Conservation (phyloP, 2,797 vertebrate genomes). For the Oreonectes daqikongensis region DNA sequence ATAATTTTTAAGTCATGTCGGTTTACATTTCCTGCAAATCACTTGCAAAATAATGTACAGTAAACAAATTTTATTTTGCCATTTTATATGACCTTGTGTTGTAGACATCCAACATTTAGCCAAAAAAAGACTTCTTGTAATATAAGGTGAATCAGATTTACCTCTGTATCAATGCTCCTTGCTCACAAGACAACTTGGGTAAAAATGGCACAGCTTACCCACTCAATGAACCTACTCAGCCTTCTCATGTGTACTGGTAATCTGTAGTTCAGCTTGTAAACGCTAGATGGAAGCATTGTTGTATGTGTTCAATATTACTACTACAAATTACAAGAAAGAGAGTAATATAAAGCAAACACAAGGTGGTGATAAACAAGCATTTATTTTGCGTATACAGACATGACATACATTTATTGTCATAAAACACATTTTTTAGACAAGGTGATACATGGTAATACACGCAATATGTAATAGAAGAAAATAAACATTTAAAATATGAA, state of each 20-base stretch:
- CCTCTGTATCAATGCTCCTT: not conserved
- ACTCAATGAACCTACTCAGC: not conserved
- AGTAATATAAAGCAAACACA: not conserved
- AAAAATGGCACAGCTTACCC: not conserved
- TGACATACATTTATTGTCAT: not conserved
- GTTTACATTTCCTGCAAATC: not conserved
- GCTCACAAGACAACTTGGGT: not conserved
- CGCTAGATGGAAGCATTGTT: slow-evolving; percentile 12
- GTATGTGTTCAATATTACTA: not conserved
- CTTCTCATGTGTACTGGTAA: not conserved
- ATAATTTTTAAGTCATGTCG: no score
- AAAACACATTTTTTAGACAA: not conserved
- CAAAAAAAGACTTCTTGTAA: not conserved
- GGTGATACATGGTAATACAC: not conserved
- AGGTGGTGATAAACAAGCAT: slow-evolving; percentile 24
- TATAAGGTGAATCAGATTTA: not conserved
- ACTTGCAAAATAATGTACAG: not conserved
- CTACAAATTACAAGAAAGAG: not conserved
- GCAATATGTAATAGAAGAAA: slow-evolving; percentile 11
- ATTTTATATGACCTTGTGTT: not conserved
- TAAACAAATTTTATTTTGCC: not conserved
- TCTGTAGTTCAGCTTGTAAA: not conserved
- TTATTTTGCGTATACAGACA: slow-evolving; percentile 19
- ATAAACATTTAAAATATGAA: not conserved
- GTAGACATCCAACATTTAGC: not conserved